These are phyloP conservation scores for Callipepla squamata DNA, from an alignment of 2,113 vertebrate species.

Conservation along the genomic window DNA sequence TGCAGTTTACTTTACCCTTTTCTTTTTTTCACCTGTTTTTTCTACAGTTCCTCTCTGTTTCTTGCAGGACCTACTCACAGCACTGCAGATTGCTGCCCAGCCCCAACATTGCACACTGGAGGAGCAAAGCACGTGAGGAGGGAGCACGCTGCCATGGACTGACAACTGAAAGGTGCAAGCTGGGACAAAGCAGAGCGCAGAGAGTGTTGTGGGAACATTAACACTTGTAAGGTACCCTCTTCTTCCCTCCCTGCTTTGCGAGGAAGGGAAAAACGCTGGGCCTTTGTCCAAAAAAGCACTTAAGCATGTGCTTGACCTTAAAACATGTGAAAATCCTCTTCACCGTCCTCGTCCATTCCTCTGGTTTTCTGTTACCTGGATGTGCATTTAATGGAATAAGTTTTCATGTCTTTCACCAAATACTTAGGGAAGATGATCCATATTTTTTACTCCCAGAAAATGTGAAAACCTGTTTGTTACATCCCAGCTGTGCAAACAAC, in stretches of 20 bases:
- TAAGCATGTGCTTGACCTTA: not conserved
- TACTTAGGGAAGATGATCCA: not conserved
- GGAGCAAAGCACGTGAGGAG: not conserved
- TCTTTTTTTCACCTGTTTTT: not conserved
- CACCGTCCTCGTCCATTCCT: not conserved
- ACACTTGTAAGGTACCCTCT: not conserved
- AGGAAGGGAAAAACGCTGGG: not conserved
- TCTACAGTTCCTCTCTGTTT: not conserved
- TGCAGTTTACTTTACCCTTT: not conserved
- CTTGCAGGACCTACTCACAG: accelerated
- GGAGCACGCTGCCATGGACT: not conserved
- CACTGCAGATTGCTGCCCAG: accelerated
- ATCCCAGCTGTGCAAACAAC: not conserved
- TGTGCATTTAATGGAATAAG: not conserved
- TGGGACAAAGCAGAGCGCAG: slow-evolving; percentile 40
- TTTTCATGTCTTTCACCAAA: not conserved
- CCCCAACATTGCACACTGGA: not conserved
- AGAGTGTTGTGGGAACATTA: slow-evolving; percentile 15
- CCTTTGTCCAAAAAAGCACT: slow-evolving; percentile 39
- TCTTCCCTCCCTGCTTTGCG: not conserved
- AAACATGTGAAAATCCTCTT: not conserved
- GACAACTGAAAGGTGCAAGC: not conserved
- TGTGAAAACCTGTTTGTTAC: not conserved
- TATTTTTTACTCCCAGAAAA: not conserved
- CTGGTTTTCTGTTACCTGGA: not conserved